These are phyloP conservation scores for Rhizoglyphus robini DNA, from an alignment of 1,140 invertebrate genomes.

Conservation along the genomic window DNA sequence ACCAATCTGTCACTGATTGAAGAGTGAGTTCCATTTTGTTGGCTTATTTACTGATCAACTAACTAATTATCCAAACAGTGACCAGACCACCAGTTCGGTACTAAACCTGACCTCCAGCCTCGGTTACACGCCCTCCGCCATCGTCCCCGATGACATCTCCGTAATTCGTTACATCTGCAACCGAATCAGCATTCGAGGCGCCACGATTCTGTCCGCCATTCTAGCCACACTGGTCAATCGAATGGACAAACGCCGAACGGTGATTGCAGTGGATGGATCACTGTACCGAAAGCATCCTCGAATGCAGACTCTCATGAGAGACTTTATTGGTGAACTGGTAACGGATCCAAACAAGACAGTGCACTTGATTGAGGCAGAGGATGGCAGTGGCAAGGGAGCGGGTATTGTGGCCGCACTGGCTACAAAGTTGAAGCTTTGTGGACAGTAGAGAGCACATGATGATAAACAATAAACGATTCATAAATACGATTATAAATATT, in stretches of 20 bases:
- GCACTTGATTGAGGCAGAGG: slow-evolving; percentile 52
- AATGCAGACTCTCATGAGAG: slow-evolving; percentile 54
- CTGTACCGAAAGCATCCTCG: slow-evolving; percentile 71
- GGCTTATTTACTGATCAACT: too few relatives aligned
- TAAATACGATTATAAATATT: too few relatives aligned
- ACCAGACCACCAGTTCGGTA: not conserved
- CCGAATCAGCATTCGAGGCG: slow-evolving; percentile 58
- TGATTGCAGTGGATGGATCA: slow-evolving; percentile 73
- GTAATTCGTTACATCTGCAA: slow-evolving; percentile 63
- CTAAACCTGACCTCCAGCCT: slow-evolving; percentile 9
- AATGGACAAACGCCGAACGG: slow-evolving; percentile 49
- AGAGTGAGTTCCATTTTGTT: slow-evolving; percentile 39
- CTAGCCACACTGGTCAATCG: slow-evolving; percentile 53
- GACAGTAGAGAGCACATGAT: too few relatives aligned
- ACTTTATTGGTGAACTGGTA: slow-evolving; percentile 50
- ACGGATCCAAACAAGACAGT: slow-evolving; percentile 40
- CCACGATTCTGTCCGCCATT: slow-evolving; percentile 60
- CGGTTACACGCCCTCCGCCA: slow-evolving; percentile 22
- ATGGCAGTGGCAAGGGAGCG: slow-evolving; percentile 66
- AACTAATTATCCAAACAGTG: not conserved
- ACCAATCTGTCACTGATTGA: slow-evolving; percentile 57
- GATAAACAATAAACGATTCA: too few relatives aligned
- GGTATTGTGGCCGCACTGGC: slow-evolving; percentile 57
- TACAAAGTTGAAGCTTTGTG: not conserved
- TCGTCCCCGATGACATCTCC: slow-evolving; percentile 49